Evolutionary conservation across 2,113 vertebrate genomes (phyloP).

Genomic region (Cyprinodon tularosa): DNA sequence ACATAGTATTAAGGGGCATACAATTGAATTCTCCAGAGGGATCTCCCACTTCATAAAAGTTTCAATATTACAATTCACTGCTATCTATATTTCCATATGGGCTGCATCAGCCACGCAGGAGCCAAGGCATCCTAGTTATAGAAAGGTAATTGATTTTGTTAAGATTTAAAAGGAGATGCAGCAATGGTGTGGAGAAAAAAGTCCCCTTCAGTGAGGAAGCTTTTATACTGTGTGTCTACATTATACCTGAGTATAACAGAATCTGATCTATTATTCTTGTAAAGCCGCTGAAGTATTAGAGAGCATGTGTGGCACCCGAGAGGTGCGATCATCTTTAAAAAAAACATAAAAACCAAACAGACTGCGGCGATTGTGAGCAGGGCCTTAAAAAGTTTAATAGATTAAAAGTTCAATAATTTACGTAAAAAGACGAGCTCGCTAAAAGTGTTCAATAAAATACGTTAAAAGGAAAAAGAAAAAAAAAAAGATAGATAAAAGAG

Average conservation of each 20-base stretch:
- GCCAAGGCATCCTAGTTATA: slow-evolving; percentile 35
- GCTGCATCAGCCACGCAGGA: slow-evolving; percentile 52
- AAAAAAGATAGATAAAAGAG: too few relatives aligned
- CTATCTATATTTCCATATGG: slow-evolving; percentile 64
- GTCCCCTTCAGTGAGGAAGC: slow-evolving; percentile 48
- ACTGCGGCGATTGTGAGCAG: too few relatives aligned
- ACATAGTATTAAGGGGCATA: slow-evolving; percentile 54
- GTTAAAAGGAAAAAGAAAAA: too few relatives aligned
- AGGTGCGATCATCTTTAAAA: too few relatives aligned
- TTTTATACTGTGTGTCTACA: slow-evolving; percentile 57
- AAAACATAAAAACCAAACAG: too few relatives aligned
- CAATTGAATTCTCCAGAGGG: slow-evolving; percentile 65
- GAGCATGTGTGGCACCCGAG: too few relatives aligned
- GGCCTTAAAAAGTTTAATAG: too few relatives aligned
- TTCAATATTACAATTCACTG: slow-evolving; percentile 64
- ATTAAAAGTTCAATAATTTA: too few relatives aligned
- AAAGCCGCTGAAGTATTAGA: slow-evolving; percentile 61
- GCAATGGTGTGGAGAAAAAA: slow-evolving; percentile 30
- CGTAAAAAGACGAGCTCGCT: too few relatives aligned
- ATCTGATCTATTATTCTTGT: slow-evolving; percentile 67
- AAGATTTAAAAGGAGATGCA: slow-evolving; percentile 53
- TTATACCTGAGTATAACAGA: slow-evolving; percentile 66
- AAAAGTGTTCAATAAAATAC: too few relatives aligned
- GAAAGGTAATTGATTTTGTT: slow-evolving; percentile 56
- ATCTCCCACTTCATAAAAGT: slow-evolving; percentile 68